Conservation (phyloP, 53 echinoderm and acorn worm genomes). For the Actinopyga echinites region DNA sequence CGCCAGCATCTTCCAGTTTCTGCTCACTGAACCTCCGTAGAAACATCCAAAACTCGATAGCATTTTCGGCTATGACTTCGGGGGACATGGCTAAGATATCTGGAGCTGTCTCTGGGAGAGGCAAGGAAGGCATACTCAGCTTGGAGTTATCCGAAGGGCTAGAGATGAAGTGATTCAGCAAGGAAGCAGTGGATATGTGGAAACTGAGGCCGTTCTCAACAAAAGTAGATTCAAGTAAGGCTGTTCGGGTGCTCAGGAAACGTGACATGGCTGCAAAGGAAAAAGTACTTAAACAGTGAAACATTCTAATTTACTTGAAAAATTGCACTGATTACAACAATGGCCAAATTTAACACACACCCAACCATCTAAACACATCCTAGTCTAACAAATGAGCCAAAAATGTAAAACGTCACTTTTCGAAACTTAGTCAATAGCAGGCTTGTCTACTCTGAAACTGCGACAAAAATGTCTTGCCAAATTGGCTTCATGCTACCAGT, state of each 20-base stretch:
- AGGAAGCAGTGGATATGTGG: conserved; percentile 76
- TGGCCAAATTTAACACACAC: no score
- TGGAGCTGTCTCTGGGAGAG: conserved; percentile 58
- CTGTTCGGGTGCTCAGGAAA: conserved; percentile 73
- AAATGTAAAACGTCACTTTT: no score
- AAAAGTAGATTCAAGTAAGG: conserved; percentile 73
- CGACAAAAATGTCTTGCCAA: no score
- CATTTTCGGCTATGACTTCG: conserved; percentile 86
- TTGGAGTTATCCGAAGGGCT: conserved; percentile 35
- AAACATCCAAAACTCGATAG: conserved; percentile 82
- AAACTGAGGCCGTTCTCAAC: conserved; percentile 68
- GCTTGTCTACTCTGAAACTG: no score
- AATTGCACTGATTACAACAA: no score
- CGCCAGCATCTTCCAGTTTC: conserved; percentile 76
- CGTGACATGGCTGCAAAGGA: conserved; percentile 67
- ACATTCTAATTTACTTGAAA: no score
- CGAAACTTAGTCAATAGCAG: no score
- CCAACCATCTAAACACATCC: no score
- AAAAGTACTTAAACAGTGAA: neutral
- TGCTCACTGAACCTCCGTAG: conserved; percentile 80
- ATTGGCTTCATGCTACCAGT: no score
- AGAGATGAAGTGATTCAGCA: conserved; percentile 71
- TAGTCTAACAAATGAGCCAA: no score
- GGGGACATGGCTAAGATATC: conserved; percentile 66
- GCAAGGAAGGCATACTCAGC: conserved; percentile 61